Conservation (phyloP, 2,888 invertebrate genomes). For the Conops quadrifasciatus region DNA sequence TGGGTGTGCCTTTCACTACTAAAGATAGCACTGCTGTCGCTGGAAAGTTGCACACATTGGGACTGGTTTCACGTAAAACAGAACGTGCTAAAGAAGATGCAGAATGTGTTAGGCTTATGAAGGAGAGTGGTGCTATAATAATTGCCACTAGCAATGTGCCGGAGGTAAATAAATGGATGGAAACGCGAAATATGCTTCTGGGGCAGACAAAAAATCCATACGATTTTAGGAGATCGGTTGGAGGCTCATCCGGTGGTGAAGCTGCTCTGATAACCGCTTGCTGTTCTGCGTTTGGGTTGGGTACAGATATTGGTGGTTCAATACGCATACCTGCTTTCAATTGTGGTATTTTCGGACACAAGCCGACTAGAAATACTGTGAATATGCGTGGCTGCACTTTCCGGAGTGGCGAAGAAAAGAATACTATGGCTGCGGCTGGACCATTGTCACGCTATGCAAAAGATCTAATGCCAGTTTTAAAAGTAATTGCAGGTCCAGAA, state of each 20-base stretch:
- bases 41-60: slow-evolving; percentile 78
- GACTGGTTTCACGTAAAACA: slow-evolving; percentile 71
- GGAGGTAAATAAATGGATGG: slow-evolving; percentile 91
- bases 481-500: slow-evolving; percentile 66
- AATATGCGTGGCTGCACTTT: slow-evolving; percentile 74
- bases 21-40: slow-evolving; percentile 87
- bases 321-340: slow-evolving; percentile 88
- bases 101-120: slow-evolving; percentile 76
- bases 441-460: slow-evolving; percentile 80
- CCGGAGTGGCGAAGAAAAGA: slow-evolving; percentile 73
- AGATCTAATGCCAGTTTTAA: slow-evolving; percentile 83
- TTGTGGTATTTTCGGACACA: slow-evolving; percentile 87
- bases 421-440: slow-evolving; percentile 84
- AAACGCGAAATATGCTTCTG: slow-evolving; percentile 86
- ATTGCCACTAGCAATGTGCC: slow-evolving; percentile 92
- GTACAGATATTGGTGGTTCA: slow-evolving; percentile 96
- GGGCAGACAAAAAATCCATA: slow-evolving; percentile 94
- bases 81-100: slow-evolving; percentile 78
- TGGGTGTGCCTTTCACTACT: slow-evolving; percentile 90
- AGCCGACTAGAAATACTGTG: slow-evolving; percentile 72
- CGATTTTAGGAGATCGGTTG: slow-evolving; percentile 82
- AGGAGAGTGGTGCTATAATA: slow-evolving; percentile 84
- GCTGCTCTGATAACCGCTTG: slow-evolving; percentile 79
- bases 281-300: slow-evolving; percentile 85
- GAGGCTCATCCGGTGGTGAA: slow-evolving; percentile 94